A percentile compares a stretch with the other conserved stretches of the same genome.
phyloP scores from a whole-genome alignment of 2,888 invertebrate genomes.

The Brassicogethes aeneus region DNA sequence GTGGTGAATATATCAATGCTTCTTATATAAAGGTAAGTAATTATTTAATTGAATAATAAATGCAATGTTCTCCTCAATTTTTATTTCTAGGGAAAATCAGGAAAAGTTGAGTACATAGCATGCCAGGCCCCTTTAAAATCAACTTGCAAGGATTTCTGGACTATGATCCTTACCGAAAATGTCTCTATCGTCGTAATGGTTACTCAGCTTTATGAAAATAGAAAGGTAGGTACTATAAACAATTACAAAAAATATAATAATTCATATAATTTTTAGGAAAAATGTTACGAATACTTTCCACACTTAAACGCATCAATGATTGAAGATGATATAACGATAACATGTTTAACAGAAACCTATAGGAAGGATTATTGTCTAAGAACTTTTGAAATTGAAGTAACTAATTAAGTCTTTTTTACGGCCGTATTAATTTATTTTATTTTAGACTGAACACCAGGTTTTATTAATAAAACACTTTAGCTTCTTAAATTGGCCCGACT shows the following conservation, averaged over 20 bases:
- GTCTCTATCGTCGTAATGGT: conserved; percentile 62
- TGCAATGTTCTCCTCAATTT: neutral
- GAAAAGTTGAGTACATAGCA: conserved; percentile 60
- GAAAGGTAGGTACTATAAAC: conserved; percentile 45
- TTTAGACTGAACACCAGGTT: neutral
- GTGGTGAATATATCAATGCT: conserved; percentile 64
- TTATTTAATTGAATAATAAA: neutral
- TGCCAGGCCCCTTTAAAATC: conserved; percentile 63
- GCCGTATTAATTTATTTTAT: neutral
- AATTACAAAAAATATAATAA: too few relatives aligned
- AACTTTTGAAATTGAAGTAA: neutral
- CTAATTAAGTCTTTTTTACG: neutral
- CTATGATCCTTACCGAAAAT: conserved; percentile 64
- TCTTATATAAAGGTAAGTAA: conserved; percentile 57
- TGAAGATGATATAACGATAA: neutral
- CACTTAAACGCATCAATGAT: conserved; percentile 20
- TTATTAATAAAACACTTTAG: conserved; percentile 47
- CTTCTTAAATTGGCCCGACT: conserved; percentile 68
- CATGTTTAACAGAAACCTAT: neutral
- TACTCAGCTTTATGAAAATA: conserved; percentile 58
- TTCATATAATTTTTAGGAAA: conserved; percentile 43
- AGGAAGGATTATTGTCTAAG: neutral
- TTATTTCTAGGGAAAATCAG: conserved; percentile 50
- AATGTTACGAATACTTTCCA: conserved; percentile 65
- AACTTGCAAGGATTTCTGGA: conserved; percentile 65